Percentiles rank a stretch among this genome's conserved stretches.
phyloP scores from a whole-genome alignment of 2,888 invertebrate genomes.

The Orthonevra nobilis region DNA sequence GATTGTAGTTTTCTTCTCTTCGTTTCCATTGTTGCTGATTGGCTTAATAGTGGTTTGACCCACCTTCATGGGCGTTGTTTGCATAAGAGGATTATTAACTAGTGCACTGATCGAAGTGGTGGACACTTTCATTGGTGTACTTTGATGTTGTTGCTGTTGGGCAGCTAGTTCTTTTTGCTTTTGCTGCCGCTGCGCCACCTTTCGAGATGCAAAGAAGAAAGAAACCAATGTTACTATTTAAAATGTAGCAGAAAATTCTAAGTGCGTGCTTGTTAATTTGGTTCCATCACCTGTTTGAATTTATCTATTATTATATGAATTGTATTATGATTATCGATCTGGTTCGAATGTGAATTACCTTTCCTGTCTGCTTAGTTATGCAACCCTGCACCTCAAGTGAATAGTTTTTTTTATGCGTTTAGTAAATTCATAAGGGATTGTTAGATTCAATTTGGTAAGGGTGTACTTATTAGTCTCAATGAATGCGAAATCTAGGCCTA shows the following conservation, averaged over 20 bases:
- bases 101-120: slow-evolving; percentile 78
- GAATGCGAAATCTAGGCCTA: too few species aligned
- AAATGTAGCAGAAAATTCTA: not conserved
- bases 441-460: too few species aligned
- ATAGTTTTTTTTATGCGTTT: slow-evolving; percentile 8
- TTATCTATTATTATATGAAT: too few species aligned
- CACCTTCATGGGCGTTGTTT: slow-evolving; percentile 78
- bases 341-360: slow-evolving; percentile 48
- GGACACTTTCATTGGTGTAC: slow-evolving; percentile 76
- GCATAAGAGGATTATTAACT: slow-evolving; percentile 79
- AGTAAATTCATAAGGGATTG: slow-evolving; percentile 22
- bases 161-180: slow-evolving; percentile 83
- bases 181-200: slow-evolving; percentile 87
- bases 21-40: slow-evolving; percentile 73
- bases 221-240: too few species aligned
- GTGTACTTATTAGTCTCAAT: too few species aligned
- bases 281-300: slow-evolving; percentile 49
- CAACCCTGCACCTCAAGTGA: slow-evolving; percentile 52
- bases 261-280: not conserved
- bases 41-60: slow-evolving; percentile 80
- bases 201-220: too few species aligned
- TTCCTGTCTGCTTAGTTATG: slow-evolving; percentile 61
- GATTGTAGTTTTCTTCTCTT: slow-evolving; percentile 76
- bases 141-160: slow-evolving; percentile 75
- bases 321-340: slow-evolving; percentile 22